Evolutionary conservation across 2,113 vertebrate genomes (phyloP).

Genomic region (Phyllostomus discolor): DNA sequence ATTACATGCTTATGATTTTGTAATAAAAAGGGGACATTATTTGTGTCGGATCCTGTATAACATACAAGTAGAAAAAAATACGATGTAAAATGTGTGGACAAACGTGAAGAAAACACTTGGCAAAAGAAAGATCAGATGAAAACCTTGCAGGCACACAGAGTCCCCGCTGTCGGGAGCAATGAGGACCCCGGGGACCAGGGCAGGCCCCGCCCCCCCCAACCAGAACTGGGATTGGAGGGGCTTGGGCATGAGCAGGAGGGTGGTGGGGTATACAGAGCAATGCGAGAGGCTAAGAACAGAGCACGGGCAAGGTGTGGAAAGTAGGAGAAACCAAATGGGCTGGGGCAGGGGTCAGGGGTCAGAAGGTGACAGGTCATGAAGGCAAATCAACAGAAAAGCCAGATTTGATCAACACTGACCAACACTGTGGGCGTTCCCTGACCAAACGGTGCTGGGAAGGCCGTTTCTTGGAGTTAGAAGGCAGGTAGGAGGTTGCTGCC

Average conservation of each 20-base stretch:
- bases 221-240: neutral
- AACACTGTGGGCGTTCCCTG: neutral
- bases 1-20: too few relatives aligned
- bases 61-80: neutral
- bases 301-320: rapidly evolving
- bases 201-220: neutral
- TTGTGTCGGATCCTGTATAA: too few relatives aligned
- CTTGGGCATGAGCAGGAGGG: neutral
- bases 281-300: neutral
- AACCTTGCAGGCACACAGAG: neutral
- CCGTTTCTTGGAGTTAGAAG: neutral
- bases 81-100: neutral
- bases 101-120: neutral
- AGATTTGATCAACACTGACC: neutral
- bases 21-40: too few relatives aligned
- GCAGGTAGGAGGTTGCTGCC: neutral
- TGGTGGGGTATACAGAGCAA: neutral
- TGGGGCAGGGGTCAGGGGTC: neutral
- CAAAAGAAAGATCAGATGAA: neutral
- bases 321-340: neutral
- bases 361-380: neutral
- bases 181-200: neutral
- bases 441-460: neutral
- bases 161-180: neutral
- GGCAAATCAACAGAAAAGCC: neutral